These are phyloP conservation scores for Chaenogobius annularis DNA, from an alignment of 2,113 vertebrate species.

Conservation along the genomic window DNA sequence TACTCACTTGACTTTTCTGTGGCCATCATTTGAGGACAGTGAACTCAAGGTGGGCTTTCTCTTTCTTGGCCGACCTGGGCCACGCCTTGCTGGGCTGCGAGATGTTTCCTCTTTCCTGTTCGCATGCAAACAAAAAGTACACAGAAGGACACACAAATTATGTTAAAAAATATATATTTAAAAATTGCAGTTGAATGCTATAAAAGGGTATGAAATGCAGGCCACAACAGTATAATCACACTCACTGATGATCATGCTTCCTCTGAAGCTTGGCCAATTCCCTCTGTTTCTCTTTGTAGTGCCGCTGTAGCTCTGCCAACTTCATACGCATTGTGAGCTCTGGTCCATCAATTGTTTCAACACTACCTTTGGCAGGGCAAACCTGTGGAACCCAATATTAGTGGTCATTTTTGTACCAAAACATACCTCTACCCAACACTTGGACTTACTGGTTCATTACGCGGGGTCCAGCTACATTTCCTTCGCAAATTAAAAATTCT, in stretches of 20 bases:
- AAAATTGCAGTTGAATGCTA: neutral
- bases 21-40: conserved; percentile 72
- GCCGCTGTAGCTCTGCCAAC: conserved; percentile 89
- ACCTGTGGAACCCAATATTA: conserved; percentile 74
- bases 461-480: conserved; percentile 92
- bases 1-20: conserved; percentile 91
- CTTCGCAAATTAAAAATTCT: conserved; percentile 84
- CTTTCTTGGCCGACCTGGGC: conserved; percentile 91
- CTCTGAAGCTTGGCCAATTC: conserved; percentile 92
- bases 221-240: neutral
- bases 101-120: conserved; percentile 91
- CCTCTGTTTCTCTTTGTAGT: conserved; percentile 95
- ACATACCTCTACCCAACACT: neutral
- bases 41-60: conserved; percentile 77
- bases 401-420: conserved; percentile 21
- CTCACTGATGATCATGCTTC: conserved; percentile 88
- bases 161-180: conserved; percentile 10
- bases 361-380: conserved; percentile 88
- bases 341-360: conserved; percentile 89
- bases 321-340: conserved; percentile 91
- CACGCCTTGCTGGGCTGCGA: conserved; percentile 88
- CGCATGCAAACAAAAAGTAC: conserved; percentile 31
- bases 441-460: conserved; percentile 86
- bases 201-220: neutral
- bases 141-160: conserved; percentile 2